Evolutionary conservation across 2,888 invertebrate genomes (phyloP), one percentile per base, ranked within the genome.

Genomic region (Odiellus spinosus): DNA sequence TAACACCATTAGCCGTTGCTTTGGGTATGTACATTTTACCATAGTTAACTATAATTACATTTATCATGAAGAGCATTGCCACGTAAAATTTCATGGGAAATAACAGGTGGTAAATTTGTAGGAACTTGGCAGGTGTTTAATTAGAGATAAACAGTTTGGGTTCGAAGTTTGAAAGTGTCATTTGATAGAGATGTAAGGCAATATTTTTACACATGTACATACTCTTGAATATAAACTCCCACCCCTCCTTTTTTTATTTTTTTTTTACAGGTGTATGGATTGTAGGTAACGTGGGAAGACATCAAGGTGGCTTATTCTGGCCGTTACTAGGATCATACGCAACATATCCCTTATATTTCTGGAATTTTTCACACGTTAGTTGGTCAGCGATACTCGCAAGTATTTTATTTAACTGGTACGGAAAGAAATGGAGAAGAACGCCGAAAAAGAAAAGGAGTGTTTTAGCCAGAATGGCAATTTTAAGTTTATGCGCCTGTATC

Each of bases 261-360:
- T n/a, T 50, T 39, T 18, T 61, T 66, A 17, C 63, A 87, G 93
- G 90, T 57, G 82, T 88, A 0, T 84, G 87, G 80, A 72, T 79
- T 0, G 84, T 90, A 8, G 90, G 90, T 20, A 93, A 91, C 61
- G 80, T 91, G 53, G 91, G 91, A 0, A 73, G 80, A 2, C 82
- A 90, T 61, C 70, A 74, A 58, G 88, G 88, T 1, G 67, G 72
- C 0, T 69, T 85, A 32, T 77, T 76, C 70, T 73, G 76, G 62
- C 74, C 84, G 0, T 61, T 87, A 1, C 44, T 76, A 0, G 78
- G 76, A 0, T 77, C 90, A 0, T 78, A 80, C 57, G 77, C 82
- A 60, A 77, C 80, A 0, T 61, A 78, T 1, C 75, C 83, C 14
- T 78, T 79, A 65, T 61, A 64, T 34, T 56, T 59, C n/a, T 44